Percentiles rank a stretch among this genome's conserved stretches.
These are phyloP conservation scores for Diplolepis rosae DNA, from an alignment of 2,888 invertebrate species.

Conservation along the genomic window DNA sequence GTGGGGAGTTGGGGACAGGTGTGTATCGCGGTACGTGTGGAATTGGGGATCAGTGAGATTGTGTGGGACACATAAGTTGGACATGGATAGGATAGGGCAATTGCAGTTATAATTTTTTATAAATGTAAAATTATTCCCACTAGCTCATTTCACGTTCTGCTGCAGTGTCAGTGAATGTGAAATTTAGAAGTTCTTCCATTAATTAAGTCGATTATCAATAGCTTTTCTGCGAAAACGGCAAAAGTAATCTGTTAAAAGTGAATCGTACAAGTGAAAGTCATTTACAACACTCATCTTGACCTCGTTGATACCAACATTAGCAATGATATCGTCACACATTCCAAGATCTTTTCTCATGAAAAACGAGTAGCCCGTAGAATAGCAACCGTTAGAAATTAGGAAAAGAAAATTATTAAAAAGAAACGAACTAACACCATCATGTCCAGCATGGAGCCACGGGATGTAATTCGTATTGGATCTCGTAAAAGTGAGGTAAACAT, in stretches of 20 bases:
- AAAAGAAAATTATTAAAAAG: background rate
- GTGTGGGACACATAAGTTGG: no score
- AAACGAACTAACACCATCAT: slow-evolving; percentile 40
- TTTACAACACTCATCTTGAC: slow-evolving; percentile 53
- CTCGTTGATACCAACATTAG: slow-evolving; percentile 45
- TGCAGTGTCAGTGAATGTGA: slow-evolving; percentile 73
- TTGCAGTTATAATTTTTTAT: slow-evolving; percentile 1
- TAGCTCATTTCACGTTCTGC: slow-evolving; percentile 67
- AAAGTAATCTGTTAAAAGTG: slow-evolving; percentile 25
- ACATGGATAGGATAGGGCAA: background rate
- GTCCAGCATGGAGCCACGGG: slow-evolving; percentile 53
- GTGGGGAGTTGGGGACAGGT: no score
- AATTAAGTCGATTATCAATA: slow-evolving; percentile 2
- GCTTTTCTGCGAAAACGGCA: background rate
- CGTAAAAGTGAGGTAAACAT: slow-evolving; percentile 86
- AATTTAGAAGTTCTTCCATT: slow-evolving; percentile 43
- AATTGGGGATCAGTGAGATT: no score
- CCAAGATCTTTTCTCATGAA: slow-evolving; percentile 38
- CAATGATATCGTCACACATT: slow-evolving; percentile 50
- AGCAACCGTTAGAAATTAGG: slow-evolving; percentile 17
- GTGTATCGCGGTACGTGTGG: no score
- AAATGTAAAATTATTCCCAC: no score
- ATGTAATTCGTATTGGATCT: slow-evolving; percentile 84
- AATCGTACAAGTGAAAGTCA: slow-evolving; percentile 57
- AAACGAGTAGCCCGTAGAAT: slow-evolving; percentile 3